These are phyloP conservation scores for Athalia circularis DNA, from an alignment of 2,888 invertebrate genomes.

Conservation along the genomic window DNA sequence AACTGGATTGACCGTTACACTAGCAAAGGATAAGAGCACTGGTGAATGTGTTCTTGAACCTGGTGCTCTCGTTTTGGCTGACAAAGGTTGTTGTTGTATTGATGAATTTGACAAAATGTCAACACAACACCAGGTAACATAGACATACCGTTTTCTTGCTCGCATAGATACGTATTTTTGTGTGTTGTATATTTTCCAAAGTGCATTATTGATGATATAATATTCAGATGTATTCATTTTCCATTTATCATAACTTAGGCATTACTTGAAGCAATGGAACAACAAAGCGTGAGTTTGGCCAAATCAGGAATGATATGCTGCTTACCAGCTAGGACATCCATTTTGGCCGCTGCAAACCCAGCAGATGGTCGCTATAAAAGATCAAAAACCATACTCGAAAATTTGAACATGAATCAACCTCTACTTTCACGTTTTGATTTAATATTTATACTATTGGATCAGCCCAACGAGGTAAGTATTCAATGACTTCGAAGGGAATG, in stretches of 20 bases:
- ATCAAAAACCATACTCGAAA: constrained; percentile 91
- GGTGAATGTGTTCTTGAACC: constrained; percentile 91
- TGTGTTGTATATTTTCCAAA: not conserved
- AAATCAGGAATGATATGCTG: constrained; percentile 92
- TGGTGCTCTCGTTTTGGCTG: constrained; percentile 90
- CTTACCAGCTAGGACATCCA: constrained; percentile 87
- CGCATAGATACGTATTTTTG: constrained; percentile 23
- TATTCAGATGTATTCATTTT: too few species aligned
- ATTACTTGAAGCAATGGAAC: constrained; percentile 95
- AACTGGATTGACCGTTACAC: constrained; percentile 86
- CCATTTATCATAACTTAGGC: constrained; percentile 77
- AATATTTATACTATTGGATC: constrained; percentile 92
- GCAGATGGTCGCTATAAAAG: constrained; percentile 91
- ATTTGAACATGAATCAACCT: constrained; percentile 90
- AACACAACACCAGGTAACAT: constrained; percentile 80
- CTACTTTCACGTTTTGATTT: constrained; percentile 94
- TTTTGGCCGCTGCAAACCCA: constrained; percentile 96
- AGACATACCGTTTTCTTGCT: not conserved
- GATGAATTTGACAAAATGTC: constrained; percentile 97
- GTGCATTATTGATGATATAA: constrained; percentile 41
- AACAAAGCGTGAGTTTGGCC: constrained; percentile 92
- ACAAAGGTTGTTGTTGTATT: constrained; percentile 93
- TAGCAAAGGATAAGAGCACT: constrained; percentile 82
- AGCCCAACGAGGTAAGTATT: constrained; percentile 83
- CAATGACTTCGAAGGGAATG: too few species aligned